These are phyloP conservation scores for Serrognathus titanus DNA, from an alignment of 2,888 invertebrate species.

Conservation along the genomic window DNA sequence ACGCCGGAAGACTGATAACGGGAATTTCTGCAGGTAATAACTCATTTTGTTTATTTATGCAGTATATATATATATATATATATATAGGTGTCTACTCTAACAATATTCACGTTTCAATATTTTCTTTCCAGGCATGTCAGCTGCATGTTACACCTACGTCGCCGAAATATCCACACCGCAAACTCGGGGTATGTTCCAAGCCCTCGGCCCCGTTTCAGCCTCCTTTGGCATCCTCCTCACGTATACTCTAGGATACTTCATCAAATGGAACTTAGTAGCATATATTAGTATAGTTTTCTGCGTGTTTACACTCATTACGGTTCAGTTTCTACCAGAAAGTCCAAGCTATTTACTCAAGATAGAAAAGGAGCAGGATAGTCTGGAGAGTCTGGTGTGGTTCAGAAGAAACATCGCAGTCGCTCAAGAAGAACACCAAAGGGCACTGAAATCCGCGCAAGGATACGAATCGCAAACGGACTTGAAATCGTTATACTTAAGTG, in stretches of 20 bases:
- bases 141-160: slow-evolving; percentile 66
- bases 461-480: slow-evolving; percentile 22
- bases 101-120: not conserved
- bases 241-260: slow-evolving; percentile 64
- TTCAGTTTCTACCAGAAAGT: slow-evolving; percentile 66
- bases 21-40: slow-evolving; percentile 65
- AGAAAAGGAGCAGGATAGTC: slow-evolving; percentile 59
- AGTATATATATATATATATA: too few species aligned
- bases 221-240: slow-evolving; percentile 70
- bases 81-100: not conserved
- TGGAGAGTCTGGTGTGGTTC: slow-evolving; percentile 62
- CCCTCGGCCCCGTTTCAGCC: slow-evolving; percentile 66
- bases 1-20: slow-evolving; percentile 65
- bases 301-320: slow-evolving; percentile 55
- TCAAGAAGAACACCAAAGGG: slow-evolving; percentile 52
- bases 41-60: too few species aligned
- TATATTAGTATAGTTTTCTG: slow-evolving; percentile 61
- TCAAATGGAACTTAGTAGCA: slow-evolving; percentile 65
- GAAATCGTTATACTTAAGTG: slow-evolving; percentile 43
- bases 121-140: slow-evolving; percentile 59
- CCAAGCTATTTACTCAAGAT: slow-evolving; percentile 63
- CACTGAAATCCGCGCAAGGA: slow-evolving; percentile 17
- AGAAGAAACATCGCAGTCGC: slow-evolving; percentile 60
- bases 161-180: slow-evolving; percentile 67
- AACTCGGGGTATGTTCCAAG: slow-evolving; percentile 65